Base-by-base conservation (phyloP, 1,140 invertebrate genomes). In the Scaptomyza hsui region DNA sequence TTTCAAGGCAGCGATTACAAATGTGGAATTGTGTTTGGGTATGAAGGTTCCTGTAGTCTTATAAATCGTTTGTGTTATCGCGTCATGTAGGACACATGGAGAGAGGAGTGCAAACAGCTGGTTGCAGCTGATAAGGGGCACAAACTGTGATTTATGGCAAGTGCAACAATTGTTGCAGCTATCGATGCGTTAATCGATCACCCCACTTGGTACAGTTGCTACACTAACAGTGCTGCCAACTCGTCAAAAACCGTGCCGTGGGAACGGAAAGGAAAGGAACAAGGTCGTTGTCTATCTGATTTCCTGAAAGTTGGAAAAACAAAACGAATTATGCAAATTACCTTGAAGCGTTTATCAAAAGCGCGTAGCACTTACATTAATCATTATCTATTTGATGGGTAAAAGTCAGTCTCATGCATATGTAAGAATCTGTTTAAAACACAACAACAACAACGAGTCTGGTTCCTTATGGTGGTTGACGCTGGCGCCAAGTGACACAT, bases 401-500 rank as follows among this genome's bases (percentile, higher is more conserved):
- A 18, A 68, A 57, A 63, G n/a, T n/a, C 52, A 62, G 62, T 63
- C 39, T 63, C 39, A 76, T 73, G 70, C 70, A 67, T 73, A 86
- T 86, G 81, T 85, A 79, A 77, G 78, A 86, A 74, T 74, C 64
- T 85, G 24, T 64, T 67, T 69, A 41, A 64, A 68, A 76, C 10
- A 75, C 18, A 57, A 35, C 15, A 39, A 7, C 9, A 41, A 39
- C 16, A 9, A 26, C 4, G n/a, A 24, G 19, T n/a, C 13, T 15
- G 47, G 61, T 62, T 72, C 72, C 64, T 61, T 47, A 47, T 72
- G 63, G 51, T 49, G 71, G 75, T 82, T 72, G 26, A 7, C 7
- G 26, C 67, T 86, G 81, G 81, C 81, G 81, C 81, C 81, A 88
- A 88, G 41, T 88, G 81, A 86, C 81, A 86, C 81, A 86, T 75